A percentile compares a stretch with the other conserved stretches of the same genome.
Evolutionary conservation across 1,140 invertebrate species (phyloP).

Genomic region (Ips typographus): DNA sequence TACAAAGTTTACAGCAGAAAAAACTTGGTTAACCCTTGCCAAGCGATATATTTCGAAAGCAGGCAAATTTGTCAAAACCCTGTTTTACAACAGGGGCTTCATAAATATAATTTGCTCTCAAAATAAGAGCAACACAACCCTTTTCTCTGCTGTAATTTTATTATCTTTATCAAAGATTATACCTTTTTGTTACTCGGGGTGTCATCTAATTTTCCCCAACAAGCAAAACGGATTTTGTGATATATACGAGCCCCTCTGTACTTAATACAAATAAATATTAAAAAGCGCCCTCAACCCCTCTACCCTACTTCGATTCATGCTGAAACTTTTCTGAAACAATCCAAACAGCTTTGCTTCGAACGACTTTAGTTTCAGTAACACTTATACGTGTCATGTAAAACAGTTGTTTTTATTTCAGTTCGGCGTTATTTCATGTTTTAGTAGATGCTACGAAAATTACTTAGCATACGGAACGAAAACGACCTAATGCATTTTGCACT

Average conservation of each 20-base stretch:
- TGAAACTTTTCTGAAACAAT: neutral
- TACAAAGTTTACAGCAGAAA: neutral
- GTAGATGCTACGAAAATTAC: slow-evolving; percentile 12
- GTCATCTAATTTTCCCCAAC: slow-evolving; percentile 8
- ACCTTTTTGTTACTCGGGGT: slow-evolving; percentile 13
- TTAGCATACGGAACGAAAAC: slow-evolving; percentile 11
- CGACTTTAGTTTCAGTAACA: slow-evolving; percentile 9
- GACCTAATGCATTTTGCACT: neutral
- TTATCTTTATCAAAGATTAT: slow-evolving; percentile 15
- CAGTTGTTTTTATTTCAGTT: slow-evolving; percentile 19
- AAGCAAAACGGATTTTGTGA: neutral
- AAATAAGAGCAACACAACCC: slow-evolving; percentile 16
- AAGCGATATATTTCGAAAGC: slow-evolving; percentile 2
- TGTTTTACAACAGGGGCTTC: slow-evolving; percentile 4
- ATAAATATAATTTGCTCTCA: slow-evolving; percentile 14
- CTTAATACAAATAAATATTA: neutral
- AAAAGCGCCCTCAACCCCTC: neutral
- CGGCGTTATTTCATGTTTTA: slow-evolving; percentile 15
- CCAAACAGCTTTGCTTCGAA: neutral
- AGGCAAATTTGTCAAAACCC: slow-evolving; percentile 13
- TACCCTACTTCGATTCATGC: neutral
- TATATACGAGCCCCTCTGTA: neutral
- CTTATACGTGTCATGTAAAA: slow-evolving; percentile 12
- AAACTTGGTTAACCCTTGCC: slow-evolving; percentile 10
- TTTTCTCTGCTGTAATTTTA: slow-evolving; percentile 7